Evolutionary conservation across 2,888 invertebrate genomes (phyloP).

Genomic region (Julus scandinavius): DNA sequence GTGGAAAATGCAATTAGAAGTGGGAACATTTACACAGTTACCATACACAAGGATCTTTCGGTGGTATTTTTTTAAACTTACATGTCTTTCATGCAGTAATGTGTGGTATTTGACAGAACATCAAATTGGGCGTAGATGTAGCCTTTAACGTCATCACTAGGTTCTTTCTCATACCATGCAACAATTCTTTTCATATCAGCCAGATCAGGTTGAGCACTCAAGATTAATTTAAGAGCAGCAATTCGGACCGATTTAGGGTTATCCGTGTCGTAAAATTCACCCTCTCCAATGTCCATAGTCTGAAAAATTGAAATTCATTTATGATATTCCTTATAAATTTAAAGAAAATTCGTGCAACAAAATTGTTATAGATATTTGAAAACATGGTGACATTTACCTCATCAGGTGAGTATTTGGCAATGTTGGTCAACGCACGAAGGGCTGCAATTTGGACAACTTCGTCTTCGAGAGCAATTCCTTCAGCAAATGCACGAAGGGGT

Average conservation of each 20-base stretch:
- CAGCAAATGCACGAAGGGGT: background rate
- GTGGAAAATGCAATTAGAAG: background rate
- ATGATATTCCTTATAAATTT: too few species aligned
- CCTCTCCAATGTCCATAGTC: background rate
- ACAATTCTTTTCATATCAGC: background rate
- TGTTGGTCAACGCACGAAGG: background rate
- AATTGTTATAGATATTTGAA: too few species aligned
- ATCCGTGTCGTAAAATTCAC: slow-evolving; percentile 49
- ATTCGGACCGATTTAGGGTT: slow-evolving; percentile 24
- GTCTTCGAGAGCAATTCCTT: background rate
- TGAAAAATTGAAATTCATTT: background rate
- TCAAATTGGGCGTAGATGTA: slow-evolving; percentile 6
- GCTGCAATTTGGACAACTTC: slow-evolving; percentile 31
- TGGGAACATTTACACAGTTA: background rate
- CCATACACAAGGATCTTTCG: background rate
- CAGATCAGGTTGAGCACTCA: background rate
- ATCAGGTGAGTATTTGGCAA: background rate
- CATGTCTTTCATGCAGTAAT: slow-evolving; percentile 49
- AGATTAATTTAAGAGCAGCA: slow-evolving; percentile 16
- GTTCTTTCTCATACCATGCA: slow-evolving; percentile 48
- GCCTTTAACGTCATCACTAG: slow-evolving; percentile 47
- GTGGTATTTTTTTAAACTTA: background rate
- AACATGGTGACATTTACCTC: slow-evolving; percentile 6
- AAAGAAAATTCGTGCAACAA: too few species aligned
- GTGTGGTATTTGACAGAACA: slow-evolving; percentile 13